These are phyloP conservation scores for Lordiphosa clarofinis DNA, from an alignment of 1,140 invertebrate genomes.

Conservation along the genomic window DNA sequence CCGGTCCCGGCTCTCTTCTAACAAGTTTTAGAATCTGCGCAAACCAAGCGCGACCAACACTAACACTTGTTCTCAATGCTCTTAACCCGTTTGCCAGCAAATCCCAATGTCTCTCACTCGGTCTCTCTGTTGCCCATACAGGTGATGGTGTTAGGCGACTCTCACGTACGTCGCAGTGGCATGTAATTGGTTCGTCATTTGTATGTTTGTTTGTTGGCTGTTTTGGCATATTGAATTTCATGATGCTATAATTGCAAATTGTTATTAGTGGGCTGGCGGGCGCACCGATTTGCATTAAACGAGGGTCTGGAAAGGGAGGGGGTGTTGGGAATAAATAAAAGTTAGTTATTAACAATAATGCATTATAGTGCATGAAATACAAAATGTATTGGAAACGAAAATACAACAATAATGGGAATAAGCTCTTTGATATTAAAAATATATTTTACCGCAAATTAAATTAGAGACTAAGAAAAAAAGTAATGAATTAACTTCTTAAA, in stretches of 20 bases:
- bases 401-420: too few species aligned
- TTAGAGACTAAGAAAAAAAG: too few species aligned
- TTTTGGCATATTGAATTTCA: conserved; percentile 68
- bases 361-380: too few species aligned
- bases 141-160: conserved; percentile 10
- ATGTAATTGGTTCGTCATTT: conserved; percentile 39
- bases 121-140: conserved; percentile 1
- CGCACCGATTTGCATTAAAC: too few species aligned
- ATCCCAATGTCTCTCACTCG: conserved; percentile 22
- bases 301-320: too few species aligned
- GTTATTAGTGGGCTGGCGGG: conserved; percentile 25
- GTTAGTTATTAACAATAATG: too few species aligned
- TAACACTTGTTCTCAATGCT: conserved; percentile 71
- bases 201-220: conserved; percentile 49
- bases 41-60: conserved; percentile 68
- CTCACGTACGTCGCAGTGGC: conserved; percentile 34
- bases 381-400: too few species aligned
- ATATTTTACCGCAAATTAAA: too few species aligned
- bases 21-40: conserved; percentile 74
- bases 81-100: conserved; percentile 62
- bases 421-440: too few species aligned
- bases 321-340: too few species aligned
- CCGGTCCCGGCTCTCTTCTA: conserved; percentile 46
- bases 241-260: conserved; percentile 68
- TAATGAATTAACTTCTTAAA: too few species aligned